Percentiles rank a stretch among this genome's conserved stretches.
Evolutionary conservation across 37 sponge, comb jelly and placozoan species (phyloP).

Genomic region (Eunapius fragilis): DNA sequence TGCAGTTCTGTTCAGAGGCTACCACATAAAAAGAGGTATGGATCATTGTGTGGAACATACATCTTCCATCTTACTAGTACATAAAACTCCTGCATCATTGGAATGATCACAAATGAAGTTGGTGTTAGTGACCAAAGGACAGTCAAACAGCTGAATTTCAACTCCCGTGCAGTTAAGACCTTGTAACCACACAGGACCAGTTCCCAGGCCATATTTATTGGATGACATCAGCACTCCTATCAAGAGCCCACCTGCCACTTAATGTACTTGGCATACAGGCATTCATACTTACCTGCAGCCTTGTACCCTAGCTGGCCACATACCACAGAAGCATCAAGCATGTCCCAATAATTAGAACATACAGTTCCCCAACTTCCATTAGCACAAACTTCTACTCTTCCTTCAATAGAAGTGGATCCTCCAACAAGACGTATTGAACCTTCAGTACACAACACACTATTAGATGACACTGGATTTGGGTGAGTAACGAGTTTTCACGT

Average conservation of each 20-base stretch:
- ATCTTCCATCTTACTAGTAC: neutral
- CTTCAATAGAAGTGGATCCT: slow-evolving; percentile 16
- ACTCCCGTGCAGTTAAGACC: neutral
- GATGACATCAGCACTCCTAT: neutral
- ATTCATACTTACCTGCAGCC: neutral
- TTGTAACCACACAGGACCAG: neutral
- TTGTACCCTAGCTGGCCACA: slow-evolving; percentile 5
- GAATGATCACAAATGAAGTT: neutral
- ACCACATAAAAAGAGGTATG: neutral
- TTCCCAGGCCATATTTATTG: neutral
- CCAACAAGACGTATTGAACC: slow-evolving; percentile 9
- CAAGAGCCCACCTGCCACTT: neutral
- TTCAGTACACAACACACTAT: neutral
- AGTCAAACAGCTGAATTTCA: neutral
- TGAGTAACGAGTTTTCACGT: too few relatives aligned
- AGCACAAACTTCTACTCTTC: slow-evolving; percentile 39
- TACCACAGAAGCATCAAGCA: neutral
- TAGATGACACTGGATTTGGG: neutral
- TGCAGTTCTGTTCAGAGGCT: neutral
- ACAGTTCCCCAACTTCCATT: slow-evolving; percentile 40
- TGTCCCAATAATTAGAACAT: slow-evolving; percentile 36
- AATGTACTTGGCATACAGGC: neutral
- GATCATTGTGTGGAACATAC: neutral
- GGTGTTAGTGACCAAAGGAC: neutral
- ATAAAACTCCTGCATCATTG: neutral